phyloP scores from a whole-genome alignment of 2,113 vertebrate species.

The Alexandromys fortis region DNA sequence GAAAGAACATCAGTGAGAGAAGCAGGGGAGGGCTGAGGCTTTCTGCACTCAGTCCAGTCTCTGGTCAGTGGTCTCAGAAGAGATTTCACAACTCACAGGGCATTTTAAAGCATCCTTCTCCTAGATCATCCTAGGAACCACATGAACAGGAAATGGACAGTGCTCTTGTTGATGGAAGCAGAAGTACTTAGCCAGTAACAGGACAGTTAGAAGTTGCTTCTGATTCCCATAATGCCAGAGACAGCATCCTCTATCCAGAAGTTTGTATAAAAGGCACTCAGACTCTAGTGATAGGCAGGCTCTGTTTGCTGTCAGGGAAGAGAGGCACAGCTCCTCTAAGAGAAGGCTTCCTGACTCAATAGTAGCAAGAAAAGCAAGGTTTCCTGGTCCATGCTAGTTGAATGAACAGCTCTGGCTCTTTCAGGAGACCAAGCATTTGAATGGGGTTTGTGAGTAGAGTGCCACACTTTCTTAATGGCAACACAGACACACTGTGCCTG shows the following conservation, averaged over 20 bases:
- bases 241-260: not conserved
- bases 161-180: not conserved
- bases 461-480: too few relatives aligned
- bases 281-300: not conserved
- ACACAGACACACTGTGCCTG: too few relatives aligned
- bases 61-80: not conserved
- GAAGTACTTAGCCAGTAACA: not conserved
- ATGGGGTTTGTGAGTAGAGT: too few relatives aligned
- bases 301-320: too few relatives aligned
- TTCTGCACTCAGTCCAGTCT: not conserved
- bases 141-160: not conserved
- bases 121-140: not conserved
- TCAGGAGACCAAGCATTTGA: too few relatives aligned
- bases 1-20: not conserved
- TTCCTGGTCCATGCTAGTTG: too few relatives aligned
- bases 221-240: conserved; percentile 6
- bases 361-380: too few relatives aligned
- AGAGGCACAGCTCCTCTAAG: too few relatives aligned
- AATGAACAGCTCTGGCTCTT: too few relatives aligned
- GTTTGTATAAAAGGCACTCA: not conserved
- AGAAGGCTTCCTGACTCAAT: too few relatives aligned
- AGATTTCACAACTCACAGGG: not conserved
- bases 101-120: not conserved
- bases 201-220: not conserved
- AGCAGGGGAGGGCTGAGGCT: not conserved